Percentiles rank a stretch among this genome's conserved stretches.
phyloP scores from a whole-genome alignment of 2,797 vertebrate species.

The Enteromius mattozi region DNA sequence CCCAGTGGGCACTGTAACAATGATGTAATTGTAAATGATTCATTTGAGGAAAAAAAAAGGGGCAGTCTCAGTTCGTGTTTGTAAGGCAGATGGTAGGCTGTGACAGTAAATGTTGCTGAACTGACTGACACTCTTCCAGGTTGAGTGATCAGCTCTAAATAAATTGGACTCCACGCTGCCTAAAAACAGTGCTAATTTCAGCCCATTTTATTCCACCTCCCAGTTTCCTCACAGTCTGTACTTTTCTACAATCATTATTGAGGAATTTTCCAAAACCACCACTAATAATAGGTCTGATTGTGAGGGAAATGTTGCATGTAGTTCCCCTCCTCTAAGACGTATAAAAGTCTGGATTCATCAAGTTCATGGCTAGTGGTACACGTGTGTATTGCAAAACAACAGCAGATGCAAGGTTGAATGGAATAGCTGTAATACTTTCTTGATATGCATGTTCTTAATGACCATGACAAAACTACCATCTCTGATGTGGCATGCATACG shows the following conservation, averaged over 20 bases:
- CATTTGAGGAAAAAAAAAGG: constrained; percentile 36
- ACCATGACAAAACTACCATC: neutral
- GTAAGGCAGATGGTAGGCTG: neutral
- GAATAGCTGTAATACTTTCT: neutral
- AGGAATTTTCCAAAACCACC: constrained; percentile 72
- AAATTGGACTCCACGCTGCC: constrained; percentile 23
- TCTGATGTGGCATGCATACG: neutral
- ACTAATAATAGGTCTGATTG: constrained; percentile 74
- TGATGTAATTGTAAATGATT: constrained; percentile 63
- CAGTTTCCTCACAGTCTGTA: constrained; percentile 54
- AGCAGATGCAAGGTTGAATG: neutral
- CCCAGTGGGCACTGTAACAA: constrained; percentile 65
- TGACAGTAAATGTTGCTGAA: neutral
- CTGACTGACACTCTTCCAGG: neutral
- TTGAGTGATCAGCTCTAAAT: constrained; percentile 14
- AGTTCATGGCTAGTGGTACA: neutral
- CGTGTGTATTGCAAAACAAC: neutral
- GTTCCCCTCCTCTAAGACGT: constrained; percentile 45
- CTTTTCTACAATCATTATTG: constrained; percentile 67
- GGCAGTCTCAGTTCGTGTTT: constrained; percentile 5
- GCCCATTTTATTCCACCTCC: constrained; percentile 38
- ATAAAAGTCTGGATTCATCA: constrained; percentile 29
- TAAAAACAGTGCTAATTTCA: constrained; percentile 45
- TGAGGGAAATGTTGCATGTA: constrained; percentile 66
- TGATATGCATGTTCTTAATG: neutral